Evolutionary conservation across 2,113 vertebrate species (phyloP), one percentile per base, ranked within the genome.

Genomic region (Genyomyrus donnyi): DNA sequence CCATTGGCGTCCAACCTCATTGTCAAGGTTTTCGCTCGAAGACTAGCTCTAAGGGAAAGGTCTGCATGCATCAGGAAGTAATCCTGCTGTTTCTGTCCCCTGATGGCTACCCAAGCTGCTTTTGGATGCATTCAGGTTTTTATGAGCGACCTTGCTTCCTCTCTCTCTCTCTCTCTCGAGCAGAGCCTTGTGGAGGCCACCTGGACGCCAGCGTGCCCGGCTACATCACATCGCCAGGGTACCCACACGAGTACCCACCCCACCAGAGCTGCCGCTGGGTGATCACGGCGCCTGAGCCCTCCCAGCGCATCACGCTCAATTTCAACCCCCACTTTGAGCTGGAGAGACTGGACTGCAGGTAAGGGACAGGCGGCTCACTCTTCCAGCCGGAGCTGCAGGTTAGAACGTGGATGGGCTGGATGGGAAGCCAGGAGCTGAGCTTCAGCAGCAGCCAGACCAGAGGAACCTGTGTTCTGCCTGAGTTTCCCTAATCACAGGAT

Each of bases 271-370:
- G 98, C 0, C 97, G 97, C 91, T 99, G 98, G 98, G 92, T 99
- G 93, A 97, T 99, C 94, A 98, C 96, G 0, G 95, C 98, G 4
- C 98, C 98, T 0, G 98, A 99, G 93, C 92, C 97, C 87, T 97
- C 96, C 10, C 98, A 99, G 93, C 98, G 98, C 95, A 99, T 99
- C 70, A 96, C 98, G 91, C 97, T 99, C 92, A 99, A 99, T 96
- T 99, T 99, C 95, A 99, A 99, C 95, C 98, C 98, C 2, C 98
- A 99, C 94, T 99, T 99, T 11, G 98, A 99, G 96, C 97, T 99
- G 0, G 98, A 99, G 95, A 98, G 98, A 83, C 97, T 99, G 0
- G 98, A 99, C 93, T 99, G 98, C 98, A 99, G 99, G 98, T 99
- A 42, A 88, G 90, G 35, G 17, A 42, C 8, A 2, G 6, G 70